Percentiles rank a stretch among this genome's conserved stretches.
Conservation (phyloP, 2,888 invertebrate genomes). For the Volucella inflata region DNA sequence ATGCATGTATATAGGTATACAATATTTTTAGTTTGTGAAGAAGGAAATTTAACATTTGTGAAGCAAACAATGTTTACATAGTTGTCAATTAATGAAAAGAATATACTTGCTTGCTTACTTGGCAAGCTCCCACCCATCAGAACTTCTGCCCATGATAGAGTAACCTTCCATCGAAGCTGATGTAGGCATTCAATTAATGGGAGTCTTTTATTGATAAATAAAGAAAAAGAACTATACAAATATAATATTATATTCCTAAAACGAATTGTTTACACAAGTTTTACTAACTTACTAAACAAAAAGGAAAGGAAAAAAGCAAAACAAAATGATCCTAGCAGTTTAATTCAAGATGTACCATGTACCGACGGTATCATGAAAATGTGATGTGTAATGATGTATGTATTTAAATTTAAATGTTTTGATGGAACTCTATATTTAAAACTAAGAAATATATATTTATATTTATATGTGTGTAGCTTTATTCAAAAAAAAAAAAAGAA, state of each 20-base stretch:
- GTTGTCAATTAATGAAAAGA: slow-evolving; percentile 37
- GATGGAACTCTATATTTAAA: slow-evolving; percentile 59
- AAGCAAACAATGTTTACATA: slow-evolving; percentile 36
- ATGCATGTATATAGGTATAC: slow-evolving; percentile 4
- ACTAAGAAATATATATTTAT: slow-evolving; percentile 23
- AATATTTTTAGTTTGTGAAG: neutral
- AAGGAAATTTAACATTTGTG: slow-evolving; percentile 8
- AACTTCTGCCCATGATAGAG: too few species aligned
- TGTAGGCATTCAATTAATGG: too few species aligned
- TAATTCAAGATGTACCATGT: slow-evolving; percentile 32
- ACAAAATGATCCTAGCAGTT: slow-evolving; percentile 21
- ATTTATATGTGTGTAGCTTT: slow-evolving; percentile 16
- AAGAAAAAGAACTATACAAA: neutral
- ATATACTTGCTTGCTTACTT: neutral
- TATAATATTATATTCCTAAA: slow-evolving; percentile 17
- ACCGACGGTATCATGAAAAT: slow-evolving; percentile 30
- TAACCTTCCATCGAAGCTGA: too few species aligned
- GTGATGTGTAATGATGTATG: slow-evolving; percentile 35
- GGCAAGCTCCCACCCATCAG: too few species aligned
- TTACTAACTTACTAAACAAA: slow-evolving; percentile 26
- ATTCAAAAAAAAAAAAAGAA: too few species aligned
- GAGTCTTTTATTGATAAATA: too few species aligned
- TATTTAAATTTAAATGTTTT: slow-evolving; percentile 51
- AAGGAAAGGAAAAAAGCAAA: slow-evolving; percentile 31
- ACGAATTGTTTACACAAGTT: slow-evolving; percentile 27